phyloP scores from a whole-genome alignment of 2,113 vertebrate genomes.

The Amblyopsis rosae region DNA sequence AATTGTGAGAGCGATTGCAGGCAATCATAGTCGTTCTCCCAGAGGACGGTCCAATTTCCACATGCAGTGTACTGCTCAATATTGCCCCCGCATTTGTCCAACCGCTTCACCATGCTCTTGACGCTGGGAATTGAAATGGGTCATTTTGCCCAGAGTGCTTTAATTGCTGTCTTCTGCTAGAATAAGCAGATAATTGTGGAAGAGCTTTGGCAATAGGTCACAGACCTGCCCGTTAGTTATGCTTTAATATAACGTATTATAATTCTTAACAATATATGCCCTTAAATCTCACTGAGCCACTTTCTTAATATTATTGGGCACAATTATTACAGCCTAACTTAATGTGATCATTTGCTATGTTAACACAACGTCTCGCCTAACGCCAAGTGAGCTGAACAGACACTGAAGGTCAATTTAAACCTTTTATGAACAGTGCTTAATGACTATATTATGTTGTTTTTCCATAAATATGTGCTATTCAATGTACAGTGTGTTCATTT shows the following conservation, averaged over 20 bases:
- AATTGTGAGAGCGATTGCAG: constrained; percentile 53
- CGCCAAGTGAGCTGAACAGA: background rate
- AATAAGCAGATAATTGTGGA: constrained; percentile 5
- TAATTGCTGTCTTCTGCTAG: constrained; percentile 27
- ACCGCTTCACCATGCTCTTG: constrained; percentile 36
- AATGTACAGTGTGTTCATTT: too few species aligned
- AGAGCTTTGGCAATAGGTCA: background rate
- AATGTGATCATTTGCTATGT: too few species aligned
- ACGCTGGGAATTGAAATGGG: constrained; percentile 5
- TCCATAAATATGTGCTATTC: too few species aligned
- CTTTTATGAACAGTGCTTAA: too few species aligned
- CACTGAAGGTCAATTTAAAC: background rate
- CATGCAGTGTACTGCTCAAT: constrained; percentile 50
- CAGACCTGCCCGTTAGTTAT: too few species aligned
- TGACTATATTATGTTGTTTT: too few species aligned
- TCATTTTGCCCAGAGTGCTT: constrained; percentile 12
- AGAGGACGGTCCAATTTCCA: constrained; percentile 44
- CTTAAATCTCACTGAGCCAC: too few species aligned
- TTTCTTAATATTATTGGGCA: too few species aligned
- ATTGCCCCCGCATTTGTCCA: constrained; percentile 5
- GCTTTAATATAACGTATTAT: too few species aligned
- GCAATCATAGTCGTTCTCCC: constrained; percentile 45
- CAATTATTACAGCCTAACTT: too few species aligned
- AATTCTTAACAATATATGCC: too few species aligned
- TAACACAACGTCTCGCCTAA: background rate